phyloP scores from a whole-genome alignment of 2,797 vertebrate species.

The Gymnodraco acuticeps region DNA sequence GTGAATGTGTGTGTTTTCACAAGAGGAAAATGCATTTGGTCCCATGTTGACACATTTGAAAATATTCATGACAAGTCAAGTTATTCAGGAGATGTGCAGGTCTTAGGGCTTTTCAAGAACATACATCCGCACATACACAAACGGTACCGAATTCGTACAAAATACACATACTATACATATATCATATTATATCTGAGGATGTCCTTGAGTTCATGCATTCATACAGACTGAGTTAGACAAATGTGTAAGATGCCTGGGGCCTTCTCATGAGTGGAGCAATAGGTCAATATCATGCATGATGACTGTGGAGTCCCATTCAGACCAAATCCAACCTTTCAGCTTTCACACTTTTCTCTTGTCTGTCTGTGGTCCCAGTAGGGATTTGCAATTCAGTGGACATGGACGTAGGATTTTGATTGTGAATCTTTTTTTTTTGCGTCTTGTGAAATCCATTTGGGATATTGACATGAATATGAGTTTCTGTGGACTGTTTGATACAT shows the following conservation, averaged over 20 bases:
- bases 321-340: slow-evolving; percentile 60
- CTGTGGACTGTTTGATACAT: slow-evolving; percentile 5
- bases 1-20: slow-evolving; percentile 5
- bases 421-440: slow-evolving; percentile 14
- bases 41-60: slow-evolving; percentile 57
- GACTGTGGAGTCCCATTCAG: slow-evolving; percentile 45
- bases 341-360: slow-evolving; percentile 60
- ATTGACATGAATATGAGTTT: slow-evolving; percentile 2
- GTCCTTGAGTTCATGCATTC: slow-evolving; percentile 1
- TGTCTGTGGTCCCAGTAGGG: slow-evolving; percentile 41
- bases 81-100: slow-evolving; percentile 56
- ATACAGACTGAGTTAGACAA: slow-evolving; percentile 30
- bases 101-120: slow-evolving; percentile 36
- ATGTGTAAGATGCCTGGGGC: slow-evolving; percentile 52
- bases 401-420: slow-evolving; percentile 22
- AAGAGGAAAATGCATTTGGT: slow-evolving; percentile 27
- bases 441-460: slow-evolving; percentile 30
- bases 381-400: slow-evolving; percentile 23
- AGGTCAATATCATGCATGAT: slow-evolving; percentile 71
- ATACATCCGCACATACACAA: slow-evolving; percentile 18
- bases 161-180: neutral
- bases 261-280: slow-evolving; percentile 57
- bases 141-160: neutral
- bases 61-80: slow-evolving; percentile 60
- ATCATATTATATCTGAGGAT: slow-evolving; percentile 10